A percentile compares a stretch with the other conserved stretches of the same genome.
phyloP scores from a whole-genome alignment of 2,797 vertebrate genomes.

The Gobio occitaniae region DNA sequence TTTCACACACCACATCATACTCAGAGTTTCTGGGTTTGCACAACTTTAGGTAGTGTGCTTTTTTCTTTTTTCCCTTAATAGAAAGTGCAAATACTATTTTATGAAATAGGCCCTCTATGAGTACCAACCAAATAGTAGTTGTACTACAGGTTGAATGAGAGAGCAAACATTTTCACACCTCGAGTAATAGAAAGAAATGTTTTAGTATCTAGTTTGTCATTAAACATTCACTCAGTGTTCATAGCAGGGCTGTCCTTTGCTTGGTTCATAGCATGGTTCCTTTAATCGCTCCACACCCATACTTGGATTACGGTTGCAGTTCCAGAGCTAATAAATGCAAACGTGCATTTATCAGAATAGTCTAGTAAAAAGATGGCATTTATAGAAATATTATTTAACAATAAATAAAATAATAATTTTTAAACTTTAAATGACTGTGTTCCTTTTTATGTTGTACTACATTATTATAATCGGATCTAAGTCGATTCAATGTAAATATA shows the following conservation, averaged over 20 bases:
- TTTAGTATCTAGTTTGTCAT: slow-evolving; percentile 6
- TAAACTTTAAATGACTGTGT: too few relatives aligned
- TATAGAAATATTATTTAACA: background rate
- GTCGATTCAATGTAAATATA: too few relatives aligned
- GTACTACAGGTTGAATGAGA: background rate
- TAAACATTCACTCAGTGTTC: background rate
- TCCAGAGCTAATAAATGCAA: background rate
- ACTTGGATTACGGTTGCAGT: background rate
- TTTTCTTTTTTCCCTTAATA: background rate
- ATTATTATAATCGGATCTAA: too few relatives aligned
- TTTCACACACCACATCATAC: slow-evolving; percentile 7
- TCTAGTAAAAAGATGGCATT: background rate
- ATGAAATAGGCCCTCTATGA: background rate
- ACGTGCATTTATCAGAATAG: background rate
- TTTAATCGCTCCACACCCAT: background rate
- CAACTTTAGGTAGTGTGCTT: background rate
- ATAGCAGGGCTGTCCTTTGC: background rate
- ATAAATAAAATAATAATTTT: background rate
- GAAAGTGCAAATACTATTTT: background rate
- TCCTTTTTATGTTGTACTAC: too few relatives aligned
- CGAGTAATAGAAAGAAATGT: background rate
- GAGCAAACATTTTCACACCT: background rate
- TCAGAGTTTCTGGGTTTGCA: slow-evolving; percentile 1
- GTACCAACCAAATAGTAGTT: background rate
- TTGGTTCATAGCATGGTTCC: background rate